These are phyloP conservation scores for Oophaga sylvatica DNA, from an alignment of 2,797 vertebrate genomes.

Conservation along the genomic window DNA sequence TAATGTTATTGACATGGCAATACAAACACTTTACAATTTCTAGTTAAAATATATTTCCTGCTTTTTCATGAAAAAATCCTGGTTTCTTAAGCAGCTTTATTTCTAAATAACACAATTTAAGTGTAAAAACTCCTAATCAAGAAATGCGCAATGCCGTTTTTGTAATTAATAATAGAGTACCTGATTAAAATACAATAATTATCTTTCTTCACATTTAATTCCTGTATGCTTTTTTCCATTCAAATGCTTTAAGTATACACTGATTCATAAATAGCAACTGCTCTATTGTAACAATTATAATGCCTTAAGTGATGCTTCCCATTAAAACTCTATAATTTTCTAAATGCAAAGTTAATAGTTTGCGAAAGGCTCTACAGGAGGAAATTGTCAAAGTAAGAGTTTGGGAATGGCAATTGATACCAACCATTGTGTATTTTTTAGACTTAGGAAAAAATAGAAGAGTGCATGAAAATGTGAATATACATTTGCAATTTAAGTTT, in stretches of 20 bases:
- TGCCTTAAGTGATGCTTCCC: conserved; percentile 46
- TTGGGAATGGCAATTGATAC: conserved; percentile 16
- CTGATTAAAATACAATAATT: conserved; percentile 56
- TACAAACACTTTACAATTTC: not conserved
- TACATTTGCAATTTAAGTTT: no score
- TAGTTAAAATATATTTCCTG: not conserved
- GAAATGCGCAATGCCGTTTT: conserved; percentile 33
- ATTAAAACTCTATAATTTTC: conserved; percentile 55
- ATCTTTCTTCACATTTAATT: conserved; percentile 44
- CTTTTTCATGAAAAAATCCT: not conserved
- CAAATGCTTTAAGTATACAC: conserved; percentile 51
- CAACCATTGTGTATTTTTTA: not conserved
- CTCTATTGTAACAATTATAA: conserved; percentile 56
- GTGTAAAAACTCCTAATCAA: conserved; percentile 35
- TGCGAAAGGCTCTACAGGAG: conserved; percentile 23
- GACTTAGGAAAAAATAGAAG: not conserved
- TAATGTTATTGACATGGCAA: not conserved
- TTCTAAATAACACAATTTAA: conserved; percentile 34
- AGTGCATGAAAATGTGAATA: not conserved
- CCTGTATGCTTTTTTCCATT: conserved; percentile 46
- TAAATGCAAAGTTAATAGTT: conserved; percentile 54
- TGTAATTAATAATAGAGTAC: conserved; percentile 51
- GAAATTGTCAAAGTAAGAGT: not conserved
- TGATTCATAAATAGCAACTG: conserved; percentile 48
- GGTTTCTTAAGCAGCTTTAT: conserved; percentile 15